Evolutionary conservation across 1,140 invertebrate genomes (phyloP).

Genomic region (Paralvinella palmiformis): DNA sequence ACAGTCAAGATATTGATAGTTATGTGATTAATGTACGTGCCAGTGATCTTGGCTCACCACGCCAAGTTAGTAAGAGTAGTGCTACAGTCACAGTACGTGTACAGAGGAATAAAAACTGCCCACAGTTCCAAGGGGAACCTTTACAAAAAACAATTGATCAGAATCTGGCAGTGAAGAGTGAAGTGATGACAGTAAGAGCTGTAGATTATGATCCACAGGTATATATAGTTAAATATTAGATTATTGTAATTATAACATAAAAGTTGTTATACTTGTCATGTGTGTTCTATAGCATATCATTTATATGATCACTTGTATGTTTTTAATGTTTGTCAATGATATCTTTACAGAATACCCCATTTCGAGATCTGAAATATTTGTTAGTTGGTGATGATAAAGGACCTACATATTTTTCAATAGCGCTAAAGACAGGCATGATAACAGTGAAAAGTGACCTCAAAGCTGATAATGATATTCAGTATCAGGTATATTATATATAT

Average conservation of each 20-base stretch:
- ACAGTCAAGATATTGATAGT: constrained; percentile 18
- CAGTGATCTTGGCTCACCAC: constrained; percentile 25
- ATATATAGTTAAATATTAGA: neutral
- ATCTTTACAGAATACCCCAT: constrained; percentile 12
- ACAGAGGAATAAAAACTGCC: constrained; percentile 30
- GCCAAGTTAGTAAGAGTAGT: neutral
- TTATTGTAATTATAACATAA: neutral
- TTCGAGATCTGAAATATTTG: constrained; percentile 1
- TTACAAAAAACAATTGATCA: constrained; percentile 11
- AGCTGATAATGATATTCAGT: constrained; percentile 1
- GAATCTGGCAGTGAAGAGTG: neutral
- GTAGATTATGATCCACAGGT: constrained; percentile 12
- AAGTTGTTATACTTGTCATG: neutral
- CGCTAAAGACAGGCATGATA: neutral
- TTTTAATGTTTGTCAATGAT: neutral
- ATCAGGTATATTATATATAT: constrained; percentile 3
- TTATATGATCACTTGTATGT: neutral
- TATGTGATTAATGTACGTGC: constrained; percentile 31
- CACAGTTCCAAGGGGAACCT: constrained; percentile 23
- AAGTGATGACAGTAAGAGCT: constrained; percentile 4
- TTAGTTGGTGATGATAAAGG: constrained; percentile 14
- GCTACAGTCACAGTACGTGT: constrained; percentile 30
- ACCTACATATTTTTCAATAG: constrained; percentile 11
- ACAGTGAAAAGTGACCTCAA: constrained; percentile 10
- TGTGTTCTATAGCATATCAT: no score